Base-by-base conservation (phyloP, 2,888 invertebrate species). In the Muscina levida region DNA sequence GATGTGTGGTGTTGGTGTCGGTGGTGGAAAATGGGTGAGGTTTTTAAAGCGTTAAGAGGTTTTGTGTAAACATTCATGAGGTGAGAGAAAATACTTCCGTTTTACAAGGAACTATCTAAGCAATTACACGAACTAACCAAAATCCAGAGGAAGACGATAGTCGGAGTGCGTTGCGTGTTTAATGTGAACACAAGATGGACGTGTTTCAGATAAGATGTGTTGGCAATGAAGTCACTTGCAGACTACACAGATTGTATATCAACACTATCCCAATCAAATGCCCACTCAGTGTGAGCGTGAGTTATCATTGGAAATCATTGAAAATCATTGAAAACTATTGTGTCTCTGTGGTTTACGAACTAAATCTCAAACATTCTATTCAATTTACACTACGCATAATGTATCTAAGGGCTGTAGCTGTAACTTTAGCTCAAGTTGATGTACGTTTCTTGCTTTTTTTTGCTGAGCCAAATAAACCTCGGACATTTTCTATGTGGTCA, bases 21-120 rank as follows among this genome's bases (percentile, higher is more conserved):
- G 17, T 44, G 15, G 26, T 15, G 22, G 37, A 59, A 39, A 17
- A 59, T 37, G 37, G 39, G 59, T 15, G 37, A 37, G n/a, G 17
- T 10, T 10, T 37, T 59, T 59, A 22, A n/a, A n/a, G n/a, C n/a
- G n/a, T n/a, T n/a, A n/a, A n/a, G n/a, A n/a, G n/a, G 24, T 19
- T 59, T 19, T 39, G 59, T 42, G 62, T 59, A 56, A 48, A 39
- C 67, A 67, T 65, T 75, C 65, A 77, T 19, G 42, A 77, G 68
- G 74, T 81, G 77, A 22, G 62, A 62, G 66, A 77, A 73, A 77
- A 62, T 75, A 81, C 81, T 81, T 81, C 81, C 81, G 81, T 75
- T 81, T 77, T 75, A 81, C 62, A 72, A 72, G 73, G 77, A 77
- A 70, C 62, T 17, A 78, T 62, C 46, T 39, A 22, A 70, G 51